A percentile compares a stretch with the other conserved stretches of the same genome.
Evolutionary conservation across 2,888 invertebrate genomes (phyloP).

Genomic region (Nipponacmea schrenckii): DNA sequence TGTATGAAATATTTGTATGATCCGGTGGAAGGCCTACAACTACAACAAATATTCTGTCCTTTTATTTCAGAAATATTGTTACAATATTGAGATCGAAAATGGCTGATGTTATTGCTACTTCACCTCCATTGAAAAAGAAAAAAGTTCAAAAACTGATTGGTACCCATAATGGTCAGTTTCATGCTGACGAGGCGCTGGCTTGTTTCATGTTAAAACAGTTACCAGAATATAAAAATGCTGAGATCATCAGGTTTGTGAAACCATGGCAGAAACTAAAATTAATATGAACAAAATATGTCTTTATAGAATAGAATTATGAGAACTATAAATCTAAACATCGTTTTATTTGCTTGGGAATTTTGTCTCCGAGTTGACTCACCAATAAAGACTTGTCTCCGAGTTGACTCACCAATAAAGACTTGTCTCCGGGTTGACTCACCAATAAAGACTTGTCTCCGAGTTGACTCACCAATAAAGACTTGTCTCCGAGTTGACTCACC

Average conservation of each 20-base stretch:
- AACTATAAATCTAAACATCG: neutral
- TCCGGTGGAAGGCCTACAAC: no score
- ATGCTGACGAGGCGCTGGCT: slow-evolving; percentile 95
- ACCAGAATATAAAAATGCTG: slow-evolving; percentile 82
- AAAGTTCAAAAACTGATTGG: slow-evolving; percentile 66
- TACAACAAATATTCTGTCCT: no score
- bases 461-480: no score
- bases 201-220: slow-evolving; percentile 88
- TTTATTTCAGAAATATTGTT: neutral
- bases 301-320: neutral
- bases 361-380: neutral
- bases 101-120: slow-evolving; percentile 22
- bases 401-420: no score
- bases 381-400: no score
- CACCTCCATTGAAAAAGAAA: slow-evolving; percentile 31
- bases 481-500: no score
- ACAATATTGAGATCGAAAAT: neutral
- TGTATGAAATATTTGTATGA: no score
- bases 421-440: no score
- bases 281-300: neutral
- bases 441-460: no score
- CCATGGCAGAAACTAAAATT: neutral
- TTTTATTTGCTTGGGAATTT: no score
- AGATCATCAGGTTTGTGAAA: slow-evolving; percentile 71
- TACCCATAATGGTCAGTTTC: slow-evolving; percentile 82